phyloP scores from a whole-genome alignment of 2,888 invertebrate species.

The Plebejus anna region DNA sequence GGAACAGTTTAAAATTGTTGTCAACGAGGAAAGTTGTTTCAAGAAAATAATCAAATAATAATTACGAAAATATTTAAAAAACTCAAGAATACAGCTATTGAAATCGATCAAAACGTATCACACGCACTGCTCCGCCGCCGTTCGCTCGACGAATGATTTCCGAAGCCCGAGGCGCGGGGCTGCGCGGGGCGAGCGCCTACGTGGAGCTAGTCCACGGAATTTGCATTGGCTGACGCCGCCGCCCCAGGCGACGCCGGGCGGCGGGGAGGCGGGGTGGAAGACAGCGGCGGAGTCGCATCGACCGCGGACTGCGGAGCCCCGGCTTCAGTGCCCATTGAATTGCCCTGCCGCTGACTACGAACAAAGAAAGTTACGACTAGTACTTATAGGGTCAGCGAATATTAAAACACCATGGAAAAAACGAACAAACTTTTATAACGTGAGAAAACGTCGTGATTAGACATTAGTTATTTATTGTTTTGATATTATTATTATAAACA shows the following conservation, averaged over 20 bases:
- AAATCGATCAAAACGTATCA: not conserved
- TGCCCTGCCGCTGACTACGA: not conserved
- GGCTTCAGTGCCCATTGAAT: slow-evolving; percentile 8
- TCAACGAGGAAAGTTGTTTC: not conserved
- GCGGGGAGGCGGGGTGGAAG: not conserved
- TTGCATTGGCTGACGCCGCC: slow-evolving; percentile 17
- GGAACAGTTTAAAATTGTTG: not conserved
- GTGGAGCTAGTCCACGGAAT: slow-evolving; percentile 4
- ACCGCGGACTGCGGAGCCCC: not conserved
- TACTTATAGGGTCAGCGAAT: not conserved
- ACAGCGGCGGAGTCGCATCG: slow-evolving; percentile 15
- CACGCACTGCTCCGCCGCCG: not conserved
- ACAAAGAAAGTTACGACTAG: not conserved
- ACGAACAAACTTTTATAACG: not conserved
- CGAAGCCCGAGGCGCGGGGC: not conserved
- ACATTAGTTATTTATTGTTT: slow-evolving; percentile 14
- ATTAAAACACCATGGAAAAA: not conserved
- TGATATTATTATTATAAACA: not conserved
- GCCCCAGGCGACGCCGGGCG: not conserved
- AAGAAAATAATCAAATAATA: not conserved
- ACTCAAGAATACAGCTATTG: not conserved
- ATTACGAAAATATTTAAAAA: not conserved
- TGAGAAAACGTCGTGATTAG: not conserved
- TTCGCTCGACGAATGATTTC: slow-evolving; percentile 4
- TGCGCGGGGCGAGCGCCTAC: not conserved